These are phyloP conservation scores for Psephotus haematonotus DNA, from an alignment of 2,113 vertebrate genomes.

Conservation along the genomic window DNA sequence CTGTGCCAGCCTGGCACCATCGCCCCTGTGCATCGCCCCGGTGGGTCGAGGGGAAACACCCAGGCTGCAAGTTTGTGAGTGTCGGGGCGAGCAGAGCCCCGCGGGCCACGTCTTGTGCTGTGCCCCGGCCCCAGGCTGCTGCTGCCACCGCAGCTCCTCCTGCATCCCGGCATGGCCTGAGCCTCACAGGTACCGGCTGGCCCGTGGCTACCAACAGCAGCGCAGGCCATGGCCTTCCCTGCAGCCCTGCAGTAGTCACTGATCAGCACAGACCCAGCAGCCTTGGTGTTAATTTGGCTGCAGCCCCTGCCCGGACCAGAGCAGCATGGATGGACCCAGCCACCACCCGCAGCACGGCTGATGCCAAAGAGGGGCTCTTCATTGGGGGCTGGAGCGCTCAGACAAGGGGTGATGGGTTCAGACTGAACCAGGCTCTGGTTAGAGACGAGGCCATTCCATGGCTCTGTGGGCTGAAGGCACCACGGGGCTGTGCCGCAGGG, in stretches of 20 bases:
- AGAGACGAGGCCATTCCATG: neutral
- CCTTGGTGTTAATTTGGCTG: neutral
- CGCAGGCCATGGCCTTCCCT: neutral
- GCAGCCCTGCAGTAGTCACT: neutral
- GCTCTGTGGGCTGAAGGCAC: neutral
- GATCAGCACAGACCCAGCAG: neutral
- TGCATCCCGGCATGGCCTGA: accelerated
- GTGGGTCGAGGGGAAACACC: accelerated
- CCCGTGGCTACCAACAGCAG: accelerated
- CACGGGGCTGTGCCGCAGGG: neutral
- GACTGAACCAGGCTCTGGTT: neutral
- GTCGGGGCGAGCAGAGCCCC: neutral
- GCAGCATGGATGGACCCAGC: accelerated
- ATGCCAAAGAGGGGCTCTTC: neutral
- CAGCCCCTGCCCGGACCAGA: accelerated
- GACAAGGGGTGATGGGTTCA: neutral
- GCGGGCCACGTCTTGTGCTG: accelerated
- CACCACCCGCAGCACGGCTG: neutral
- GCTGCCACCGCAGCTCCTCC: neutral
- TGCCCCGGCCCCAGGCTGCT: neutral
- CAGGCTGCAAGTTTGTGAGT: accelerated
- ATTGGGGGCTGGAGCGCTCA: accelerated
- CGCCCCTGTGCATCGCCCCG: neutral
- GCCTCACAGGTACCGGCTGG: accelerated
- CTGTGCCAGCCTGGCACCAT: accelerated